Evolutionary conservation across 2,113 vertebrate genomes (phyloP).

Genomic region (Syngnathoides biaculeatus): DNA sequence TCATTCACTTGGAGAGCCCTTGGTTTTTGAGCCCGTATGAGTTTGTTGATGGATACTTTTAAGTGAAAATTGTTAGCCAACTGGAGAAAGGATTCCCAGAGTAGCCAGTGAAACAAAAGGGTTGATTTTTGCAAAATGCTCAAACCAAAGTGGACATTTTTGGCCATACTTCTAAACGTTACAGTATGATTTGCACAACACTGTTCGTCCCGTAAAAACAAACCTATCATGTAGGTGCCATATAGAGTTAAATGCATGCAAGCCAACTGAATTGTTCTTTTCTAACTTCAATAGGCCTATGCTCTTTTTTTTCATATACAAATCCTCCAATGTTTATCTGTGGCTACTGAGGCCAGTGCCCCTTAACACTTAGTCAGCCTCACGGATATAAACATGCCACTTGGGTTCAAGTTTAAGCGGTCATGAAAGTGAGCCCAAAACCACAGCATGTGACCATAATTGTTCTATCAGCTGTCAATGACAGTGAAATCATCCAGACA

Average conservation of each 20-base stretch:
- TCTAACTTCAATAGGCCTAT: slow-evolving; percentile 13
- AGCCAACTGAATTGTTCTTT: slow-evolving; percentile 4
- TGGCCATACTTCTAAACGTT: no score
- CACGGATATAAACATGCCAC: slow-evolving; percentile 24
- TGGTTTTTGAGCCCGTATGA: no score
- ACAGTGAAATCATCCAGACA: slow-evolving; percentile 13
- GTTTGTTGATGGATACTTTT: no score
- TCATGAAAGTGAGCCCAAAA: background rate
- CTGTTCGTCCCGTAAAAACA: no score
- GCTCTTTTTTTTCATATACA: slow-evolving; percentile 9
- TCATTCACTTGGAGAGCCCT: no score
- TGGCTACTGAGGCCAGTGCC: slow-evolving; percentile 19
- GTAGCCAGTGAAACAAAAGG: no score
- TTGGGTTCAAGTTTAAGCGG: slow-evolving; percentile 10
- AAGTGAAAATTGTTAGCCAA: no score
- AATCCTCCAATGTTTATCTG: slow-evolving; percentile 28
- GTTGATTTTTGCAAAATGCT: no score
- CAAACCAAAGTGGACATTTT: no score
- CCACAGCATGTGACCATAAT: slow-evolving; percentile 8
- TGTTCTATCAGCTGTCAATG: slow-evolving; percentile 14
- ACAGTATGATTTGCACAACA: no score
- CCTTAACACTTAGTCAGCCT: slow-evolving; percentile 35
- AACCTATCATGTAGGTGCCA: no score
- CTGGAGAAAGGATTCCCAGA: no score
- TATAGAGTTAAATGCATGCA: slow-evolving; percentile 3